A percentile compares a stretch with the other conserved stretches of the same genome.
phyloP scores from a whole-genome alignment of 2,888 invertebrate genomes.

The Leucania comma region DNA sequence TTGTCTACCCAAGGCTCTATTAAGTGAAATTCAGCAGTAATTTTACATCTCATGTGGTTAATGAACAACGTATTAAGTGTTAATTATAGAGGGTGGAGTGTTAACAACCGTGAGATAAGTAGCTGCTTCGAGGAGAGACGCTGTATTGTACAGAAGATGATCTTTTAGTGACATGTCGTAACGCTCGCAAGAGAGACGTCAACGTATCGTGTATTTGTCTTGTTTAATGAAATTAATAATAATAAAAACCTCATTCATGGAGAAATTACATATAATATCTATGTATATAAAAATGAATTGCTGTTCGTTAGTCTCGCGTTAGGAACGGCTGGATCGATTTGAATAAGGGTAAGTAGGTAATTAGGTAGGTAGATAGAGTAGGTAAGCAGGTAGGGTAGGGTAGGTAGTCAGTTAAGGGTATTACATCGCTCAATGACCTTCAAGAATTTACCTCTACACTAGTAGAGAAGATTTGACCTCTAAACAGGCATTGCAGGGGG shows the following conservation, averaged over 20 bases:
- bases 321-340: no score
- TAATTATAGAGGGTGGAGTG: slow-evolving; percentile 34
- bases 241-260: neutral
- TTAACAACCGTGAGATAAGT: slow-evolving; percentile 15
- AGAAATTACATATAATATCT: neutral
- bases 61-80: slow-evolving; percentile 49
- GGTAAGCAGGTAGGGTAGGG: no score
- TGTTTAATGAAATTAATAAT: neutral
- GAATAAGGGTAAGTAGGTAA: no score
- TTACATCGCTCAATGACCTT: no score
- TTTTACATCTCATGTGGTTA: slow-evolving; percentile 41
- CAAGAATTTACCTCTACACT: no score
- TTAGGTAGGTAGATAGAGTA: no score
- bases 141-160: neutral
- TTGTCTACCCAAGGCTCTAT: slow-evolving; percentile 38
- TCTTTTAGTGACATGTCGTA: neutral
- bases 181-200: neutral
- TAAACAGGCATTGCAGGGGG: no score
- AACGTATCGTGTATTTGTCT: neutral
- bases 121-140: neutral
- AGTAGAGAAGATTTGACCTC: no score
- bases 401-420: no score
- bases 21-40: slow-evolving; percentile 36
- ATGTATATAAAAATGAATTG: no score
- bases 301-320: no score